A percentile compares a stretch with the other conserved stretches of the same genome.
These are phyloP conservation scores for Eriocheir sinensis DNA, from an alignment of 1,140 invertebrate genomes.

Conservation along the genomic window DNA sequence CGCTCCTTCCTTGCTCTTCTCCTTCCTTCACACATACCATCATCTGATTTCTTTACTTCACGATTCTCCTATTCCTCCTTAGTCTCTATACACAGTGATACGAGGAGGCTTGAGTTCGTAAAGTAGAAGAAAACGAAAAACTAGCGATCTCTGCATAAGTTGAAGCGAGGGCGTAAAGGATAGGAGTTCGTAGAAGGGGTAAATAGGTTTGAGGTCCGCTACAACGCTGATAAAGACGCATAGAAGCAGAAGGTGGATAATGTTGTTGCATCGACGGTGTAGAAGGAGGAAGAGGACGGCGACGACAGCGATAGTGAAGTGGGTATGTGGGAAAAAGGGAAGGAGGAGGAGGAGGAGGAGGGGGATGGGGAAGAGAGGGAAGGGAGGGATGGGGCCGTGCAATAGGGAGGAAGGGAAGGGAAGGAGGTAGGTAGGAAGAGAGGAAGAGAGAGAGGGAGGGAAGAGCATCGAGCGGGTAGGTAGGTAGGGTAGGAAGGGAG, in stretches of 20 bases:
- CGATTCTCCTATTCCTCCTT: too few species aligned
- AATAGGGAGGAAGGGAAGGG: not conserved
- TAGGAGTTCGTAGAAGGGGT: not conserved
- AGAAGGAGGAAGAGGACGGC: not conserved
- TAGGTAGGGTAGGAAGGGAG: not conserved
- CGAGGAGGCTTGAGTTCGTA: too few species aligned
- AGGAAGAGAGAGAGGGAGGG: not conserved
- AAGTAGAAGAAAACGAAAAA: too few species aligned
- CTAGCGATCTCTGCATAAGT: too few species aligned
- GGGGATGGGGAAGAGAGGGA: not conserved
- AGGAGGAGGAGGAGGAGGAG: not conserved
- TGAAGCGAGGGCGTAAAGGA: too few species aligned
- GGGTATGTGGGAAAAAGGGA: not conserved
- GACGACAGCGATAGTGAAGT: not conserved
- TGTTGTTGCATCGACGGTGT: not conserved
- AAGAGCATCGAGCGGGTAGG: not conserved
- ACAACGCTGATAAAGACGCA: not conserved
- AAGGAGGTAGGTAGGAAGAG: constrained; percentile 36
- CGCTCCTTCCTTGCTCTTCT: too few species aligned
- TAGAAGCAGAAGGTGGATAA: not conserved
- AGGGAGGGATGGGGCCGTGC: not conserved
- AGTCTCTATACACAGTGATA: too few species aligned
- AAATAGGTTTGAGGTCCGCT: too few species aligned
- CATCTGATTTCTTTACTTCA: too few species aligned
- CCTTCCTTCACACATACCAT: too few species aligned